Evolutionary conservation across 2,888 invertebrate genomes (phyloP), one percentile per base, ranked within the genome.

Genomic region (Thera obeliscata): DNA sequence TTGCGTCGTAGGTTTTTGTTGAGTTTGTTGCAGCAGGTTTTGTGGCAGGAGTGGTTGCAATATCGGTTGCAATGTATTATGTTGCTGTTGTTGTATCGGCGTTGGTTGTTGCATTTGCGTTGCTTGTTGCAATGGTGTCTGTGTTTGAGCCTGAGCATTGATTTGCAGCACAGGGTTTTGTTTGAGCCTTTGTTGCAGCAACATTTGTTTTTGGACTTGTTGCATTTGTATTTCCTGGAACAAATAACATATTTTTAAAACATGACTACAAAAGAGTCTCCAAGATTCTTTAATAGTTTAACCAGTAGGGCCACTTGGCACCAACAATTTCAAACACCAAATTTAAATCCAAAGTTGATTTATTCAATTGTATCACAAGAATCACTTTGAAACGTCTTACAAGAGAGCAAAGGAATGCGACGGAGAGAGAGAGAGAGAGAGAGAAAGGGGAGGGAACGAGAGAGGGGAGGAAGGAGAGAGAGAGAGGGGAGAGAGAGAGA

Each of bases 141-240:
- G 41, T 38, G 50, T 9, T 12, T 35, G 61, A 8, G 57, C 1
- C 22, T 56, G 64, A 2, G 58, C 33, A 9, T 9, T 36, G n/a
- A 60, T 41, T 11, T 62, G 55, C 0, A 56, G 5, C 2, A 54
- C 56, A 1, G 67, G 56, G 7, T 48, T 65, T 41, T 62, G 64
- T 56, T 65, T 61, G n/a, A 65, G 7, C 36, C 61, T 69, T 41
- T 65, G 73, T 8, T 71, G 69, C 22, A 69, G 33, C 6, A 59
- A 48, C 33, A 69, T 60, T 6, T 78, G 77, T 11, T 74, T 72
- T 11, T 77, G 75, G 5, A 74, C 71, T 41, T 75, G 74, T 0
- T 78, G 73, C 65, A 75, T 74, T 59, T 80, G 76, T 62, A 69
- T 48, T 63, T 69, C 69, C 69, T 80, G 77, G 1, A 78, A 64